Evolutionary conservation across 1,140 invertebrate genomes (phyloP).

Genomic region (Asobara japonica): DNA sequence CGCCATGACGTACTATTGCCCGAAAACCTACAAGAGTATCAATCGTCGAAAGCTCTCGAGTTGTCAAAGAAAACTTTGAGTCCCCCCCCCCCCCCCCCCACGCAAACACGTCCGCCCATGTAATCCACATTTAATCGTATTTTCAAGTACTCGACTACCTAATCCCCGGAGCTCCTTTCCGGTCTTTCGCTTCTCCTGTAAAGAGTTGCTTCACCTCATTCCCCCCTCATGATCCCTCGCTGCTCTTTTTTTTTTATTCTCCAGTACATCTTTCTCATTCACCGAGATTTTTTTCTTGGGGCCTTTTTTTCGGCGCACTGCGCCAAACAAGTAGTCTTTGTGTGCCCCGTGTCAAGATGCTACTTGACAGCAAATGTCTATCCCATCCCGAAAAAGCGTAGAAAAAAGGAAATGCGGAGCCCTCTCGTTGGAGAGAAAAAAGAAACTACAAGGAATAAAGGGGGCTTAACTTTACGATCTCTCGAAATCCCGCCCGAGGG

Average conservation of each 20-base stretch:
- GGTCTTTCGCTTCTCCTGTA: neutral
- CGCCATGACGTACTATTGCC: too few relatives aligned
- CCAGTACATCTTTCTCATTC: neutral
- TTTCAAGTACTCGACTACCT: neutral
- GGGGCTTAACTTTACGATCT: conserved; percentile 64
- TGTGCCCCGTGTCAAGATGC: conserved; percentile 57
- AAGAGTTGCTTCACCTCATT: neutral
- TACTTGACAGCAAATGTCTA: conserved; percentile 52
- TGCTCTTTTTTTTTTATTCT: neutral
- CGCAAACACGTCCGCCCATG: neutral
- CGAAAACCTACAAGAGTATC: too few relatives aligned
- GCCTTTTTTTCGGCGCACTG: neutral
- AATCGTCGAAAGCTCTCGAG: too few relatives aligned
- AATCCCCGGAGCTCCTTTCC: neutral
- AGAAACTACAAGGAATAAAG: conserved; percentile 42
- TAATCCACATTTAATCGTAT: conserved; percentile 1
- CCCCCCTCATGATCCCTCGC: neutral
- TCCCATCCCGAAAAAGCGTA: neutral
- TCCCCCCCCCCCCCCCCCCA: neutral
- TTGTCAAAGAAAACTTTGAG: neutral
- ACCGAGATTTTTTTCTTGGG: neutral
- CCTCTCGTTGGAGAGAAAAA: neutral
- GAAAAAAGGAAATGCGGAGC: neutral
- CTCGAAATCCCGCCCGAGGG: conserved; percentile 56
- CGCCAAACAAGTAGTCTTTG: conserved; percentile 37